Evolutionary conservation across 2,113 vertebrate genomes (phyloP).

Genomic region (Colaptes auratus): DNA sequence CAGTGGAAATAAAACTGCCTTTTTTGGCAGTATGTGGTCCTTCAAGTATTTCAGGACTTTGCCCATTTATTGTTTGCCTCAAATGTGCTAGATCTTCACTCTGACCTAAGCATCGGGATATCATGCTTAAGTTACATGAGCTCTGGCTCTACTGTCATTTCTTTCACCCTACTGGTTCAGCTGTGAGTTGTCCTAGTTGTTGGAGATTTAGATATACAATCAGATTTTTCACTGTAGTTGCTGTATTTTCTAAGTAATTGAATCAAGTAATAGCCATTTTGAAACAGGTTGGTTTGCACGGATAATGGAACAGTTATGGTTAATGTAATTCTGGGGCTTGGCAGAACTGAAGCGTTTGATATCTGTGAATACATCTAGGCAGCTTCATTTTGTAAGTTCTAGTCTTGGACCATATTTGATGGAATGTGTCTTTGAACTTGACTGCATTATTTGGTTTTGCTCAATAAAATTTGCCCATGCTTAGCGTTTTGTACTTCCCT

Average conservation of each 20-base stretch:
- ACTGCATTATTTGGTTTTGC: neutral
- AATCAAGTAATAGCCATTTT: neutral
- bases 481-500: neutral
- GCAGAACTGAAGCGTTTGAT: neutral
- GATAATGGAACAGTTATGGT: neutral
- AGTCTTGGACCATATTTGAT: neutral
- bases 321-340: neutral
- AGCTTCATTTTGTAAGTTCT: neutral
- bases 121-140: neutral
- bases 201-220: neutral
- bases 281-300: neutral
- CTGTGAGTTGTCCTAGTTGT: neutral
- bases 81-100: neutral
- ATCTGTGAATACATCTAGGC: neutral
- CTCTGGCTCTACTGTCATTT: neutral
- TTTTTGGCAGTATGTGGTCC: slow-evolving; percentile 33
- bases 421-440: neutral
- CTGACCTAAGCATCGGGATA: neutral
- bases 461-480: neutral
- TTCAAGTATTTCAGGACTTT: neutral
- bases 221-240: neutral
- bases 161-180: neutral
- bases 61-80: slow-evolving; percentile 9
- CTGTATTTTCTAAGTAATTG: neutral
- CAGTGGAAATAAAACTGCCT: slow-evolving; percentile 58